Percentiles rank a stretch among this genome's conserved stretches.
These are phyloP conservation scores for Erinaceus europaeus DNA, from an alignment of 2,113 vertebrate genomes.

Conservation along the genomic window DNA sequence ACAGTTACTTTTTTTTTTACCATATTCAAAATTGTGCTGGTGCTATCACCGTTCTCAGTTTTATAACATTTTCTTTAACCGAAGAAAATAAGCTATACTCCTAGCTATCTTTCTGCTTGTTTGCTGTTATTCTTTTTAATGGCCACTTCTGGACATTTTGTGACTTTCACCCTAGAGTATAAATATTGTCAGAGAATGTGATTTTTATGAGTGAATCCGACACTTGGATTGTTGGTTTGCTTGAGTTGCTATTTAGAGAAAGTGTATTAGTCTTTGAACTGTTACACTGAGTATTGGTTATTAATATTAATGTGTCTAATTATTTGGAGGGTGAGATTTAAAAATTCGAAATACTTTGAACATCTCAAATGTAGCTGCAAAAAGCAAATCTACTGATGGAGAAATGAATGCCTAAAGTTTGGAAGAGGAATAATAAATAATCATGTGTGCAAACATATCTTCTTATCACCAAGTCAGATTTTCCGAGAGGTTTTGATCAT, in stretches of 20 bases:
- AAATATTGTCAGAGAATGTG: background rate
- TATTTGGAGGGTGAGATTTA: background rate
- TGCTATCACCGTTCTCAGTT: background rate
- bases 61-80: slow-evolving; percentile 3
- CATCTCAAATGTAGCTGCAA: background rate
- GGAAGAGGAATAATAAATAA: background rate
- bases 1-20: background rate
- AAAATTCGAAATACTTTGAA: slow-evolving; percentile 32
- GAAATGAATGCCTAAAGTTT: slow-evolving; percentile 1
- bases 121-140: too few relatives aligned
- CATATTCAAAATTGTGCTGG: background rate
- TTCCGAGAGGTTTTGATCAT: background rate
- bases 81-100: background rate
- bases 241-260: background rate
- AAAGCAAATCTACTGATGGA: background rate
- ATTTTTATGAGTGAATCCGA: background rate
- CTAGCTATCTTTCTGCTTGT: background rate
- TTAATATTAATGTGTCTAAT: slow-evolving; percentile 26
- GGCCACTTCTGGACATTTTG: background rate
- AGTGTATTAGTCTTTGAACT: background rate
- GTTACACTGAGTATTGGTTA: background rate
- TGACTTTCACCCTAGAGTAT: background rate
- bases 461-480: background rate
- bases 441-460: background rate
- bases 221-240: background rate